Evolutionary conservation across 2,113 vertebrate genomes (phyloP), one percentile per base, ranked within the genome.

Genomic region (Tympanuchus pallidicinctus): DNA sequence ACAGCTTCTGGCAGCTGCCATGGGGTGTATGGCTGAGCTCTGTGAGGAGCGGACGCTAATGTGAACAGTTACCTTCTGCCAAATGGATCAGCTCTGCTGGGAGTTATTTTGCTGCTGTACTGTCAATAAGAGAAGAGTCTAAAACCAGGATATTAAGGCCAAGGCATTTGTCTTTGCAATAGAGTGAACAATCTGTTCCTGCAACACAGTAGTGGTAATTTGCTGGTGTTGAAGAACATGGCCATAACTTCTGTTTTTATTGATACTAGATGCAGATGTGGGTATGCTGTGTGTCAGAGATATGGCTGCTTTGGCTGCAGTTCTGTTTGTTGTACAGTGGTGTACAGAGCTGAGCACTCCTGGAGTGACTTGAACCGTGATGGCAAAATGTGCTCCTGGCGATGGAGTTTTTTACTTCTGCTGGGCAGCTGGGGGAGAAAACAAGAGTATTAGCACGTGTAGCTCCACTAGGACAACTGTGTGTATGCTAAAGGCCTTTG

Each of bases 361-460:
- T 30, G 59, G 30, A 47, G 28, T 47, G 22, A 42, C 24, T 20
- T 20, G 21, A 5, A 59, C 6, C 0, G 0, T 54, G 75, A 4
- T 47, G 69, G 42, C 87, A 70, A 40, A 72, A 28, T 48, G 4
- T 43, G 71, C 64, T 91, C 19, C 67, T 48, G 9, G 16, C 28
- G 8, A 8, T 11, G 14, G 15, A 21, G 27, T n/a, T 71, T 48
- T 15, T 30, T 2, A 1, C 34, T 85, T 89, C 47, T 48, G 42
- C 38, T 63, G 27, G 48, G 56, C 42, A 52, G 5, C 28, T 20
- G 6, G 6, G 24, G 30, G 6, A 1, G 66, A 61, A 38, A 3
- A 8, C 14, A 65, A 71, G 28, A 63, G 3, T 43, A 8, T 63
- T 72, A 42, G 20, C 38, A 13, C 15, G 34, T 66, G 11, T 63